These are phyloP conservation scores for Heteropelma amictum DNA, from an alignment of 2,888 invertebrate species.

Conservation along the genomic window DNA sequence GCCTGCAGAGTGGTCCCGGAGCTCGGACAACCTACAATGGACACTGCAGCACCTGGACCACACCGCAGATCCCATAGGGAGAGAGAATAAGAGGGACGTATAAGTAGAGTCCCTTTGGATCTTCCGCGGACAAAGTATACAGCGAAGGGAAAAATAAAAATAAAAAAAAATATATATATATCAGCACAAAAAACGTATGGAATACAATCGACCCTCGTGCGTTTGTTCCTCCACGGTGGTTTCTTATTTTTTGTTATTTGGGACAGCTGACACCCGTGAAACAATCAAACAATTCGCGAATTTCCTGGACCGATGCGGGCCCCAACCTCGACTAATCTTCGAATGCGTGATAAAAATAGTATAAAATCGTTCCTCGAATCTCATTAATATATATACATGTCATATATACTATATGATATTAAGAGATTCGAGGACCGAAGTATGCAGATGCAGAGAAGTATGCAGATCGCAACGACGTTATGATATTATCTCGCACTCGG, in stretches of 20 bases:
- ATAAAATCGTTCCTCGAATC: conserved; percentile 7
- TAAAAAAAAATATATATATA: neutral
- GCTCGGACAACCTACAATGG: conserved; percentile 65
- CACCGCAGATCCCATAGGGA: conserved; percentile 60
- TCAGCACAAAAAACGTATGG: conserved; percentile 15
- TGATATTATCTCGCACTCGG: conserved; percentile 27
- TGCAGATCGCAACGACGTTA: conserved; percentile 15
- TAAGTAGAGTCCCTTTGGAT: conserved; percentile 21
- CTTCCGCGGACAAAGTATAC: conserved; percentile 28
- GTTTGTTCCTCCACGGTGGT: conserved; percentile 39
- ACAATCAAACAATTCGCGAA: conserved; percentile 18
- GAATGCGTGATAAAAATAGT: conserved; percentile 15
- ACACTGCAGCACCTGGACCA: conserved; percentile 67
- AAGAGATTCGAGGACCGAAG: neutral
- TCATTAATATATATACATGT: neutral
- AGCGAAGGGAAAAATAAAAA: conserved; percentile 32
- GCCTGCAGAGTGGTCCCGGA: conserved; percentile 14
- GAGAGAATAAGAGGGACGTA: conserved; percentile 26
- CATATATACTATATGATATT: neutral
- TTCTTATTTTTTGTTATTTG: conserved; percentile 14
- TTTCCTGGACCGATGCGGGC: conserved; percentile 21
- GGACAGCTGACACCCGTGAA: conserved; percentile 40
- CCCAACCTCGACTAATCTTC: conserved; percentile 9
- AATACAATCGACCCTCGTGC: conserved; percentile 33
- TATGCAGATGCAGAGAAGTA: neutral